phyloP scores from a whole-genome alignment of 35 echinoderm and acorn worm species.

The Antedon bifida region DNA sequence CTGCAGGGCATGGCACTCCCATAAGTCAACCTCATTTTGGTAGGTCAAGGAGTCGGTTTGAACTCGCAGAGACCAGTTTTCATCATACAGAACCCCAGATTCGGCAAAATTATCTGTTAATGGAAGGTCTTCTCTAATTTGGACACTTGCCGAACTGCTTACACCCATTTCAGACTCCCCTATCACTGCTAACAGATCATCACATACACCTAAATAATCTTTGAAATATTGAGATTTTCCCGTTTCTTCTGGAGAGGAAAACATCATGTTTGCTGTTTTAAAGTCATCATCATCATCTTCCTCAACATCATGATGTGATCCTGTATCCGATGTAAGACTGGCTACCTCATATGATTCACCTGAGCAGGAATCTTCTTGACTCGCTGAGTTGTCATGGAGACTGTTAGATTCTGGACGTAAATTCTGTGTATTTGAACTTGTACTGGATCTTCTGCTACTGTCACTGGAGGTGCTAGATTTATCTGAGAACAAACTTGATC shows the following conservation, averaged over 20 bases:
- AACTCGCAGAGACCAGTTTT: background rate
- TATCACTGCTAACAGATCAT: background rate
- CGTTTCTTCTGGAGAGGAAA: too few species aligned
- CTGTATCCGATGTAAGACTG: background rate
- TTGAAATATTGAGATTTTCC: background rate
- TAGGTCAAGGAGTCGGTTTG: background rate
- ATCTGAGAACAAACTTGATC: background rate
- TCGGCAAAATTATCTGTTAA: background rate
- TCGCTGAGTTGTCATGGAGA: background rate
- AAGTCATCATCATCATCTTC: too few species aligned
- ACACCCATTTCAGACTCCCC: background rate
- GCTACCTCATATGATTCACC: background rate
- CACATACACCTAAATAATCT: background rate
- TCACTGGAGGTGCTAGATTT: background rate
- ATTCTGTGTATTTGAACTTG: background rate
- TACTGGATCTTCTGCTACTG: background rate
- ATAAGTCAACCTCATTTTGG: background rate
- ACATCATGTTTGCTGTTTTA: too few species aligned
- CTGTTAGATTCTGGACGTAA: background rate
- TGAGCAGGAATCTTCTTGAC: background rate
- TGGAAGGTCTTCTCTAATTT: background rate
- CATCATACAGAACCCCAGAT: background rate
- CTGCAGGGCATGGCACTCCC: background rate
- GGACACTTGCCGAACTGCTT: background rate
- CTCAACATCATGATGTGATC: too few species aligned